These are phyloP conservation scores for Palythoa grandis DNA, from an alignment of 92 coral and sea anemone genomes.

Conservation along the genomic window DNA sequence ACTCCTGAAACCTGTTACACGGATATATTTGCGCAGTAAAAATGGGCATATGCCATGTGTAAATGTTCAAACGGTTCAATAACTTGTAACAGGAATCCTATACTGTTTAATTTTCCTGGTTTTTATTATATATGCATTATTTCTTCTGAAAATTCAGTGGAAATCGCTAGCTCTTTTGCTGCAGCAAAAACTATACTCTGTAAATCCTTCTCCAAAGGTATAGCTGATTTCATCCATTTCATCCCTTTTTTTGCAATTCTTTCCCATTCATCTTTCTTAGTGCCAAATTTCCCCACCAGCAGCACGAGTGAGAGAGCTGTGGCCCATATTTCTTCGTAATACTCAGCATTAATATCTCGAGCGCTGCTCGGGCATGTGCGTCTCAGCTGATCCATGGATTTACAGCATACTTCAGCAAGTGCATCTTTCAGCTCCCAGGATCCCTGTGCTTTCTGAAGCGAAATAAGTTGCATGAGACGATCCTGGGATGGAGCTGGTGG, in stretches of 20 bases:
- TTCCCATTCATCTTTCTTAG: not conserved
- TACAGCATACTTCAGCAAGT: conserved; percentile 2
- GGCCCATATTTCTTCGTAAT: conserved; percentile 6
- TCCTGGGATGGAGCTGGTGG: not conserved
- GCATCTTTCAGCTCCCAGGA: conserved; percentile 31
- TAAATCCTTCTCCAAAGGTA: not conserved
- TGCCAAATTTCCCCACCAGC: not conserved
- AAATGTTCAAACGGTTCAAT: too few species aligned
- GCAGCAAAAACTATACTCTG: not conserved
- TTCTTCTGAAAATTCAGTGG: not conserved
- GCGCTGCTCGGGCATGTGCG: conserved; percentile 1
- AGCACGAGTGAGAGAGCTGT: not conserved
- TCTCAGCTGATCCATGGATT: not conserved
- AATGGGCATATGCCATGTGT: too few species aligned
- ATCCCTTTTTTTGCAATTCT: not conserved
- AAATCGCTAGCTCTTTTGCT: not conserved
- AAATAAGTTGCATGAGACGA: conserved; percentile 9
- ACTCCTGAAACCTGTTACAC: too few species aligned
- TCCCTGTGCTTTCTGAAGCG: conserved; percentile 45
- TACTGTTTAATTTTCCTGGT: too few species aligned
- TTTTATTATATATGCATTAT: too few species aligned
- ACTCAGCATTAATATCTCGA: not conserved
- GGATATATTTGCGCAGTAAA: too few species aligned
- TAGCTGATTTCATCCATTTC: not conserved
- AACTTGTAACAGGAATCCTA: too few species aligned